phyloP scores from a whole-genome alignment of 2,113 vertebrate species.

The Scomber colias region DNA sequence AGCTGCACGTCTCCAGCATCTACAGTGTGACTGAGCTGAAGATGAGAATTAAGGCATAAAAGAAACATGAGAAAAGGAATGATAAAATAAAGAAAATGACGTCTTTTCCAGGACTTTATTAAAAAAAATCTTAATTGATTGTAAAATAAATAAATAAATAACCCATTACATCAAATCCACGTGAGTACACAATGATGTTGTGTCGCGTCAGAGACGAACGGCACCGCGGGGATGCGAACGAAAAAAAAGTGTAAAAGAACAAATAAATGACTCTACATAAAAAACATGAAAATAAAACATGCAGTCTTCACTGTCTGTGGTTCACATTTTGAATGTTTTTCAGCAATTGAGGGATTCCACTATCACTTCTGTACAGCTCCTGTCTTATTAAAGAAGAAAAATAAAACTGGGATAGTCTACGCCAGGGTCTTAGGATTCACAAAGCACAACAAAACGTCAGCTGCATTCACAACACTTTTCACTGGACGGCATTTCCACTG shows the following conservation, averaged over 20 bases:
- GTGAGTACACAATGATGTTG: slow-evolving; percentile 46
- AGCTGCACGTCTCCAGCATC: neutral
- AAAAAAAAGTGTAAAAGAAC: slow-evolving; percentile 26
- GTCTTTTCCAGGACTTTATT: neutral
- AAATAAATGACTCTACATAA: slow-evolving; percentile 33
- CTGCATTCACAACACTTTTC: slow-evolving; percentile 55
- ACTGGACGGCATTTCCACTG: slow-evolving; percentile 49
- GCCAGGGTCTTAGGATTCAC: slow-evolving; percentile 29
- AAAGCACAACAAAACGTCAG: slow-evolving; percentile 43
- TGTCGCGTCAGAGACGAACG: slow-evolving; percentile 31
- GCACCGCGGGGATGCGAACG: slow-evolving; percentile 24
- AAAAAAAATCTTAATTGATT: slow-evolving; percentile 75
- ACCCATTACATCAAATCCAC: slow-evolving; percentile 57
- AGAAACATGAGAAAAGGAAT: neutral
- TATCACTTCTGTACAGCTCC: slow-evolving; percentile 26
- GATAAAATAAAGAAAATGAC: neutral
- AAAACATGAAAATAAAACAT: slow-evolving; percentile 58
- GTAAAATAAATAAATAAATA: slow-evolving; percentile 68
- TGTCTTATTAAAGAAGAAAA: neutral
- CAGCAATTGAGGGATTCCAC: slow-evolving; percentile 1
- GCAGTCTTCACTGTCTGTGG: slow-evolving; percentile 37
- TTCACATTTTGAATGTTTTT: slow-evolving; percentile 46
- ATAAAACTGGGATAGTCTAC: slow-evolving; percentile 22
- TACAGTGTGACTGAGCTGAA: neutral
- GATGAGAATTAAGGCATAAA: too few relatives aligned